phyloP scores from a whole-genome alignment of 1,140 invertebrate genomes.

The Cepaea nemoralis region DNA sequence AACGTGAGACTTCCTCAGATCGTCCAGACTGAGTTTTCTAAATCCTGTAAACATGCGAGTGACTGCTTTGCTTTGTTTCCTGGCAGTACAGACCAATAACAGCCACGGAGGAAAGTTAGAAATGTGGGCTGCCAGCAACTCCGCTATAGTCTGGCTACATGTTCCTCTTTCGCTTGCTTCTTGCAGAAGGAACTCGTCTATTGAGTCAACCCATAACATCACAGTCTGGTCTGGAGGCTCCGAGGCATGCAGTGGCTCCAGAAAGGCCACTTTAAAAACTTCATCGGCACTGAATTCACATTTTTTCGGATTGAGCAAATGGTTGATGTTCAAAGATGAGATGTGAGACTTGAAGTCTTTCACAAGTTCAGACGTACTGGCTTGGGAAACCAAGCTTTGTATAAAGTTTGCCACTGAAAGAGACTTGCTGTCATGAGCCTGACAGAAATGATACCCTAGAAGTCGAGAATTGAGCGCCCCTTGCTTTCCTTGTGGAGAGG shows the following conservation, averaged over 20 bases:
- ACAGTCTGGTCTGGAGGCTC: slow-evolving; percentile 83
- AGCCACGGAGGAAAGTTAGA: slow-evolving; percentile 95
- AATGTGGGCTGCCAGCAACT: slow-evolving; percentile 88
- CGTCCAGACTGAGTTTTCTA: slow-evolving; percentile 89
- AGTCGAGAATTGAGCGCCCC: slow-evolving; percentile 59
- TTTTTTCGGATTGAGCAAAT: slow-evolving; percentile 54
- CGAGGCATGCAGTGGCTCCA: slow-evolving; percentile 82
- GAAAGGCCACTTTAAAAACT: slow-evolving; percentile 87
- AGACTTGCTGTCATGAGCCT: slow-evolving; percentile 75
- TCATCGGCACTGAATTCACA: slow-evolving; percentile 82
- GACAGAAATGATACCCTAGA: slow-evolving; percentile 70
- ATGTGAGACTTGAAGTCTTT: slow-evolving; percentile 42
- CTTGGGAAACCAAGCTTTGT: slow-evolving; percentile 85
- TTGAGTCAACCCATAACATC: slow-evolving; percentile 90
- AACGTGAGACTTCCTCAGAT: slow-evolving; percentile 86
- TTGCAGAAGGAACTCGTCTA: slow-evolving; percentile 81
- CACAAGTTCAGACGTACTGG: not conserved
- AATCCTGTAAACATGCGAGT: slow-evolving; percentile 94
- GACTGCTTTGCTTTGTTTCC: slow-evolving; percentile 84
- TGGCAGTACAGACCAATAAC: slow-evolving; percentile 88
- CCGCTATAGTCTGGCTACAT: slow-evolving; percentile 81
- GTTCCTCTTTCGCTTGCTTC: slow-evolving; percentile 62
- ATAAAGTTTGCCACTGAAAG: slow-evolving; percentile 88
- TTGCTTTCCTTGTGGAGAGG: slow-evolving; percentile 61
- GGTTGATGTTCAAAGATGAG: slow-evolving; percentile 54